These are phyloP conservation scores for Caenorhabditis tropicalis DNA, from an alignment of 1,140 invertebrate species.

Conservation along the genomic window DNA sequence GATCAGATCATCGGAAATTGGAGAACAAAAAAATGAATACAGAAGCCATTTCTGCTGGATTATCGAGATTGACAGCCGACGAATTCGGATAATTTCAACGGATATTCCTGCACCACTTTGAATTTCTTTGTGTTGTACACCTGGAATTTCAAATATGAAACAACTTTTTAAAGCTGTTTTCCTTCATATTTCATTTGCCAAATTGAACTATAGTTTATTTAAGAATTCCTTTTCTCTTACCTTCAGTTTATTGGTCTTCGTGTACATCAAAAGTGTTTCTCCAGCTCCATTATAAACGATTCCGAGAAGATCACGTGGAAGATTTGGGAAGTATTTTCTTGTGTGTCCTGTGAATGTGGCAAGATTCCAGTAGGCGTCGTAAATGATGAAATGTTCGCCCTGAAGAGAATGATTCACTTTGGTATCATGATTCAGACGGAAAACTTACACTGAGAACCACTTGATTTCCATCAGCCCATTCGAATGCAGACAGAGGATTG, in stretches of 20 bases:
- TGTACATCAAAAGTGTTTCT: constrained; percentile 54
- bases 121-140: constrained; percentile 59
- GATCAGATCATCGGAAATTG: constrained; percentile 39
- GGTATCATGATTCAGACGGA: not conserved
- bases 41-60: not conserved
- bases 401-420: not conserved
- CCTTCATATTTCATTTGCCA: not conserved
- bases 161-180: not conserved
- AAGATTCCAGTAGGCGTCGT: constrained; percentile 58
- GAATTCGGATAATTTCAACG: constrained; percentile 52
- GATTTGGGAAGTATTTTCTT: constrained; percentile 55
- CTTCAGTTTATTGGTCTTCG: constrained; percentile 51
- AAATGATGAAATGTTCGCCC: constrained; percentile 57
- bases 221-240: too few species aligned
- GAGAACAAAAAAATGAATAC: not conserved
- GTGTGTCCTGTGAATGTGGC: constrained; percentile 56
- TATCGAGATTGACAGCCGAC: constrained; percentile 53
- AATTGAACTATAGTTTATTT: too few species aligned
- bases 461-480: constrained; percentile 58
- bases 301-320: constrained; percentile 54
- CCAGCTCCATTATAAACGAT: constrained; percentile 54
- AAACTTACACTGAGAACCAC: constrained; percentile 46
- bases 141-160: constrained; percentile 24
- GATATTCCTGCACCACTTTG: constrained; percentile 58
- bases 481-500: constrained; percentile 50